phyloP scores from a whole-genome alignment of 2,888 invertebrate genomes.

The Cephus pulcher region DNA sequence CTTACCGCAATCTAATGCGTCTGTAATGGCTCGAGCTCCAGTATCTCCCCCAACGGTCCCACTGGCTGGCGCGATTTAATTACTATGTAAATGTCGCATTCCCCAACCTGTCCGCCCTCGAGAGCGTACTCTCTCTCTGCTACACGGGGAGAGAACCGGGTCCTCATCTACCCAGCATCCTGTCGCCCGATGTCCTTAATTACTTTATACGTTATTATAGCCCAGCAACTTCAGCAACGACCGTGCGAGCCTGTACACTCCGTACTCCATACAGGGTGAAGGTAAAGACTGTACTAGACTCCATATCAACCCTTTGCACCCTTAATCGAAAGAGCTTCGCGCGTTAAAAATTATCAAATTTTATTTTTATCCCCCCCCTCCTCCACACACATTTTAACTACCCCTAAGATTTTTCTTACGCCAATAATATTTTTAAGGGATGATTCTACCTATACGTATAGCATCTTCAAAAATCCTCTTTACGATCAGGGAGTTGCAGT shows the following conservation, averaged over 20 bases:
- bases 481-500: slow-evolving; percentile 2
- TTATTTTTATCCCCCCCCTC: neutral
- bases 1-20: slow-evolving; percentile 67
- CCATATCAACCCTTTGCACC: neutral
- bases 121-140: slow-evolving; percentile 21
- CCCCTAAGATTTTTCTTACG: slow-evolving; percentile 15
- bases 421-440: slow-evolving; percentile 14
- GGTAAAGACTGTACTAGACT: neutral
- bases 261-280: slow-evolving; percentile 17
- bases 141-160: slow-evolving; percentile 21
- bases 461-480: neutral
- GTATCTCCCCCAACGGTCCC: slow-evolving; percentile 64
- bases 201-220: slow-evolving; percentile 67
- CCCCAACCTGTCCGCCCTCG: slow-evolving; percentile 61
- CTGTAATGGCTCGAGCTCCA: slow-evolving; percentile 65
- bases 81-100: slow-evolving; percentile 67
- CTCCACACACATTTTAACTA: neutral
- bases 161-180: slow-evolving; percentile 21
- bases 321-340: neutral
- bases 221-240: slow-evolving; percentile 53
- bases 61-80: slow-evolving; percentile 66
- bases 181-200: slow-evolving; percentile 67
- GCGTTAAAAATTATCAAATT: neutral
- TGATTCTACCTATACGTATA: neutral
- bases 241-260: slow-evolving; percentile 43